Base-by-base conservation (phyloP, 1,140 invertebrate species). In the Heliconius congener region DNA sequence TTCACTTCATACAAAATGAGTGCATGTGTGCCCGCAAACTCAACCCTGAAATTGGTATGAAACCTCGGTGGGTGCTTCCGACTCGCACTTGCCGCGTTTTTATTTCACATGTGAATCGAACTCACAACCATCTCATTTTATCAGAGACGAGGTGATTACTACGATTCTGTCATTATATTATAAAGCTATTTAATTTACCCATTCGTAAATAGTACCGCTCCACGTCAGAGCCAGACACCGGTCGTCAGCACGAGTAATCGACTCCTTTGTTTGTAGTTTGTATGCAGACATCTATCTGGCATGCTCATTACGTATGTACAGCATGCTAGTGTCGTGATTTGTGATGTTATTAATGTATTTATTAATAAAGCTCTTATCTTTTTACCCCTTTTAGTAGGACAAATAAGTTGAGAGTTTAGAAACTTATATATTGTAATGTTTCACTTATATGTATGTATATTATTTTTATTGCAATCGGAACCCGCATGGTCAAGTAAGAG, bases 171-270 rank as follows among this genome's bases (percentile, higher is more conserved):
- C 19, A 6, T 66, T 66, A 30, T 16, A 66, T 66, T 66, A 66
- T 27, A 66, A 30, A 30, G 11, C 27, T 66, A 66, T 66, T 27
- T 66, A 66, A 27, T 66, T 27, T 27, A 30, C 0, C 9, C n/a
- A 66, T 66, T 27, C 60, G 60, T 16, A 66, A 66, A 23, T 66
- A 30, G 27, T 66, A 30, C 27, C 13, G 11, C 13, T 30, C 11
- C 60, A 66, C 60, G 60, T 66, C 60, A 66, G 55, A 19, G 16
- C 18, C 50, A 52, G 55, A 60, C 55, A 23, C 8, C 60, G 60
- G 60, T 66, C 60, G 60, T 66, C 60, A 66, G 13, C 60, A 66
- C 60, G 60, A 30, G 60, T 66, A 30, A 66, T 66, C 60, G 60
- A 66, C 23, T 66, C 60, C 23, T 66, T 57, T 66, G 60, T 66